Percentiles rank a stretch among this genome's conserved stretches.
Evolutionary conservation across 2,113 vertebrate genomes (phyloP).

Genomic region (Calyptomena viridis): DNA sequence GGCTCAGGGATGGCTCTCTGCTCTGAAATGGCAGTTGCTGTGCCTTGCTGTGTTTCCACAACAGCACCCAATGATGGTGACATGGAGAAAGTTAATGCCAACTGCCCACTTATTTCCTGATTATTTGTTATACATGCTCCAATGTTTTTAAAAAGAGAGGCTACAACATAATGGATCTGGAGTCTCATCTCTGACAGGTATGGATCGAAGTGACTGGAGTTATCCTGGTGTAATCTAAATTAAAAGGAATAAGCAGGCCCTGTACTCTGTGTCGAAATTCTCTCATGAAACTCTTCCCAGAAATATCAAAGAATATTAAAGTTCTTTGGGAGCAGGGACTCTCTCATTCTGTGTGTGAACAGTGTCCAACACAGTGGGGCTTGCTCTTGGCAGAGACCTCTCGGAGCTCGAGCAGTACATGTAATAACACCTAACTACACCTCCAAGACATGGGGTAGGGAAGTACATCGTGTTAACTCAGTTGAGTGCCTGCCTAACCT

Average conservation of each 20-base stretch:
- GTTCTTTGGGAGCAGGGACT: constrained; percentile 49
- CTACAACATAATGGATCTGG: neutral
- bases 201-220: neutral
- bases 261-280: neutral
- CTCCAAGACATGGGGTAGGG: constrained; percentile 45
- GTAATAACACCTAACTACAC: constrained; percentile 57
- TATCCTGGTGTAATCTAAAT: neutral
- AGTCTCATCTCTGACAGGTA: neutral
- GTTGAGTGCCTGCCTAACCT: constrained; percentile 45
- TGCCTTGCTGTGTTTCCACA: constrained; percentile 45
- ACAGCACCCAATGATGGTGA: constrained; percentile 34
- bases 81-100: constrained; percentile 40
- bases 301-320: constrained; percentile 60
- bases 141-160: neutral
- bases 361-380: constrained; percentile 33
- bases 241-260: constrained; percentile 7
- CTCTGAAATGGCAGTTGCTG: neutral
- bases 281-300: constrained; percentile 13
- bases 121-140: neutral
- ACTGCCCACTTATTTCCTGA: constrained; percentile 34
- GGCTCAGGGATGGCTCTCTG: neutral
- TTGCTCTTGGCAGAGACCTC: constrained; percentile 54
- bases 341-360: constrained; percentile 49
- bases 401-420: constrained; percentile 30
- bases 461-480: constrained; percentile 35